A percentile compares a stretch with the other conserved stretches of the same genome.
Conservation (phyloP, 2,797 vertebrate species). For the Alosa sapidissima region DNA sequence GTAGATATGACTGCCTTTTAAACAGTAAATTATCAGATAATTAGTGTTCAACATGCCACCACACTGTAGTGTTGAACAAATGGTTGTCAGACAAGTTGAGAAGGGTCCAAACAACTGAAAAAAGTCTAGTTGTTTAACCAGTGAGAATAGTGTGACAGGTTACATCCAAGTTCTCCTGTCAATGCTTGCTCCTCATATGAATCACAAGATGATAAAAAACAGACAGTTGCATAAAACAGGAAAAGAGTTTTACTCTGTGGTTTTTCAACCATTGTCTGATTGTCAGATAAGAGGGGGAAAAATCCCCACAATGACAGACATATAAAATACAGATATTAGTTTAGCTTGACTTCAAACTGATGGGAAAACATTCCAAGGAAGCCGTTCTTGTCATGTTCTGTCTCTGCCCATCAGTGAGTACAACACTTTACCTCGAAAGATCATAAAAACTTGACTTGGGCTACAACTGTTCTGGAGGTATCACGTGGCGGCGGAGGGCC, state of each 20-base stretch:
- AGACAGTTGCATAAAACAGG: not conserved
- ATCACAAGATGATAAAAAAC: not conserved
- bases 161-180: not conserved
- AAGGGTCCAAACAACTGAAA: not conserved
- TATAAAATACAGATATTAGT: not conserved
- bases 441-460: constrained; percentile 4
- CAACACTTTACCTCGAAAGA: not conserved
- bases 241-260: not conserved
- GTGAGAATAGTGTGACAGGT: not conserved
- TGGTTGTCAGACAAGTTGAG: not conserved
- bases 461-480: not conserved
- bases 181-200: not conserved
- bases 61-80: not conserved
- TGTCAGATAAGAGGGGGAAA: not conserved
- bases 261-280: not conserved
- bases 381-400: not conserved
- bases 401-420: not conserved
- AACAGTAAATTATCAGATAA: not conserved
- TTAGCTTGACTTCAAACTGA: not conserved
- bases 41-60: not conserved
- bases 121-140: not conserved
- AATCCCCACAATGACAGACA: not conserved
- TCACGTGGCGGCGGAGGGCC: not conserved
- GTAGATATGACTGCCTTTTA: not conserved
- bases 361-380: not conserved